Percentiles rank a stretch among this genome's conserved stretches.
These are phyloP conservation scores for Dicyrtomina minuta DNA, from an alignment of 2,888 invertebrate genomes.

Conservation along the genomic window DNA sequence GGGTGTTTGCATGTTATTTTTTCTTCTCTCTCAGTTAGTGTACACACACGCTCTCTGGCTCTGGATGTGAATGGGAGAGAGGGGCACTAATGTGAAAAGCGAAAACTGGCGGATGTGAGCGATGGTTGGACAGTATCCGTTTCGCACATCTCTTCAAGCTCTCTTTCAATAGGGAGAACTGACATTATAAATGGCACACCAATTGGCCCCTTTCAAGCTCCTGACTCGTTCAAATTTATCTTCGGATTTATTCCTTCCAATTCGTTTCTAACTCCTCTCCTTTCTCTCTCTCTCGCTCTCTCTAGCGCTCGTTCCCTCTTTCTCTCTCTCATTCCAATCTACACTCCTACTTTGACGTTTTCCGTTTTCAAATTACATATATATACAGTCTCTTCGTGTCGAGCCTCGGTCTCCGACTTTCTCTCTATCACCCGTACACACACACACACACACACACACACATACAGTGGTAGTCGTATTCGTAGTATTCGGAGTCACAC, in stretches of 20 bases:
- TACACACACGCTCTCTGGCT: neutral
- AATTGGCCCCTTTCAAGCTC: conserved; percentile 31
- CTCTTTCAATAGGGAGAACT: conserved; percentile 8
- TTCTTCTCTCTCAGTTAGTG: conserved; percentile 3
- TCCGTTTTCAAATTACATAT: conserved; percentile 11
- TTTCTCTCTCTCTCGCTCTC: conserved; percentile 4
- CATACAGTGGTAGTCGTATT: too few species aligned
- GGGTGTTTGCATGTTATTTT: neutral
- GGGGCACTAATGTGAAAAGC: conserved; percentile 13
- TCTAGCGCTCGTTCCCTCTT: neutral
- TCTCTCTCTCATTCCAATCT: neutral
- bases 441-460: neutral
- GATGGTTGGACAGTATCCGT: conserved; percentile 29
- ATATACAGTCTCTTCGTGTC: neutral
- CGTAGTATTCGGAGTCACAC: too few species aligned
- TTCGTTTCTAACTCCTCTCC: conserved; percentile 13
- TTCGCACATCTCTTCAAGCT: conserved; percentile 18
- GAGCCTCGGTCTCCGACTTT: neutral
- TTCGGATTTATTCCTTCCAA: conserved; percentile 26
- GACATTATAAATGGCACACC: conserved; percentile 32
- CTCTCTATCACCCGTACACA: neutral
- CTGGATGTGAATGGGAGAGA: neutral
- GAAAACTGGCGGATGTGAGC: conserved; percentile 29
- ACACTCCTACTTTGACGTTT: neutral
- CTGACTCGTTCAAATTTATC: conserved; percentile 31